These are phyloP conservation scores for Eolophus roseicapilla DNA, from an alignment of 2,113 vertebrate genomes.

Conservation along the genomic window DNA sequence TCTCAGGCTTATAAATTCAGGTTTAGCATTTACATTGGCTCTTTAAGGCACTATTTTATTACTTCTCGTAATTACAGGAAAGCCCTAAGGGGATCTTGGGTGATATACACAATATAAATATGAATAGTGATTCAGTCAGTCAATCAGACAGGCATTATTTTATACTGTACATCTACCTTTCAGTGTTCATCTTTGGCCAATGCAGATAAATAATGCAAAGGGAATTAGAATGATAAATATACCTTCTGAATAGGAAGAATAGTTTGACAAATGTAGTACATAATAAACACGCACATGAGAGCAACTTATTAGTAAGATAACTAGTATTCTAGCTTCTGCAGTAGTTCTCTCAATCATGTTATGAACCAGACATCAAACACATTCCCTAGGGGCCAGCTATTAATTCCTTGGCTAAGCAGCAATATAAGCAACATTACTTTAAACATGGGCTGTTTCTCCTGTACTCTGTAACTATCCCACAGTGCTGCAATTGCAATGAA, in stretches of 20 bases:
- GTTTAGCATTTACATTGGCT: slow-evolving; percentile 2
- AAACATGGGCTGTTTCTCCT: not conserved
- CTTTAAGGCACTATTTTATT: slow-evolving; percentile 31
- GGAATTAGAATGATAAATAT: slow-evolving; percentile 6
- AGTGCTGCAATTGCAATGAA: not conserved
- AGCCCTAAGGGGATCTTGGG: not conserved
- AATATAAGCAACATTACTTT: slow-evolving; percentile 25
- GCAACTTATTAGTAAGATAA: not conserved
- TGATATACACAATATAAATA: not conserved
- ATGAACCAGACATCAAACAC: not conserved
- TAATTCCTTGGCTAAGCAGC: slow-evolving; percentile 41
- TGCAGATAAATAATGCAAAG: slow-evolving; percentile 15
- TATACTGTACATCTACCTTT: not conserved
- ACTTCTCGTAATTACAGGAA: not conserved
- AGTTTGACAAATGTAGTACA: not conserved
- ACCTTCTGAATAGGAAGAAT: not conserved
- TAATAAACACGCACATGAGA: not conserved
- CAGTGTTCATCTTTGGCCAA: not conserved
- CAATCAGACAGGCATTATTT: not conserved
- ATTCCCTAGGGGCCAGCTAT: not conserved
- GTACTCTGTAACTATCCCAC: not conserved
- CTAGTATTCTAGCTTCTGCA: not conserved
- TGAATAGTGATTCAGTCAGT: not conserved
- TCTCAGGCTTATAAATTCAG: slow-evolving; percentile 19
- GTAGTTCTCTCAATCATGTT: not conserved